These are phyloP conservation scores for fruit fly (Drosophila melanogaster) DNA, from an alignment of 1,140 invertebrate species.

Conservation along the genomic window Release_6_plus_ISO1_MT NT_037436.4:11675001-11675500, in stretches of 20 bases:
- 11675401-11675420: slow-evolving; percentile 91
- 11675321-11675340: slow-evolving; percentile 39
- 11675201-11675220: slow-evolving; percentile 34
- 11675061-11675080: slow-evolving; percentile 48
- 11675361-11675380: slow-evolving; percentile 66
- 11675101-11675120: slow-evolving; percentile 17
- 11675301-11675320: slow-evolving; percentile 78
- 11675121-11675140: slow-evolving; percentile 58
- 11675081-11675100: slow-evolving; percentile 35
- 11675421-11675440: slow-evolving; percentile 94
- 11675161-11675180: slow-evolving; percentile 32
- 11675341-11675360: slow-evolving; percentile 34
- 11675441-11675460: slow-evolving; percentile 93
- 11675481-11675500: slow-evolving; percentile 84
- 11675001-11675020: slow-evolving; percentile 68
- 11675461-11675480: slow-evolving; percentile 84
- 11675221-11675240: slow-evolving; percentile 33
- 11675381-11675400: slow-evolving; percentile 88
- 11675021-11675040: slow-evolving; percentile 33
- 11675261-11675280: slow-evolving; percentile 93
- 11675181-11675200: slow-evolving; percentile 15
- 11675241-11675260: slow-evolving; percentile 84
- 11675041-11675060: slow-evolving; percentile 53
- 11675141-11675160: slow-evolving; percentile 70
- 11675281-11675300: slow-evolving; percentile 92